Evolutionary conservation across 2,113 vertebrate species (phyloP).

Genomic region (Erythrocercus mccallii): DNA sequence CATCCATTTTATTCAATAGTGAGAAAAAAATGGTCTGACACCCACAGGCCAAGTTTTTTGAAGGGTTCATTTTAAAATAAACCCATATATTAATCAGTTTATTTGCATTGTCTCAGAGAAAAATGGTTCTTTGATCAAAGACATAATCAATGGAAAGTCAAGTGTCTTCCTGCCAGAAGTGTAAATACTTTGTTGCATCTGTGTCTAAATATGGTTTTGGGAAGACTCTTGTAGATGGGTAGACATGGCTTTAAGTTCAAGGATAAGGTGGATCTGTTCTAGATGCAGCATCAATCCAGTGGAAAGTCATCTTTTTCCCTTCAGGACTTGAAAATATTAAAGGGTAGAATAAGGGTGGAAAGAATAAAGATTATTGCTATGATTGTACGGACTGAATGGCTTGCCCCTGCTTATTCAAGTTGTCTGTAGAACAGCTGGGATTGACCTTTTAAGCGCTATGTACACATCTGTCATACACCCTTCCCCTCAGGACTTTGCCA

Average conservation of each 20-base stretch:
- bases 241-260: not conserved
- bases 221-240: not conserved
- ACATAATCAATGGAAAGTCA: not conserved
- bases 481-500: not conserved
- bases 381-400: fast-evolving
- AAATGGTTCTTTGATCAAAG: not conserved
- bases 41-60: not conserved
- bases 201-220: not conserved
- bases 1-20: not conserved
- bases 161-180: not conserved
- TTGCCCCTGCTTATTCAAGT: not conserved
- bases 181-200: not conserved
- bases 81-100: not conserved
- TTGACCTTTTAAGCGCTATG: not conserved
- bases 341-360: not conserved
- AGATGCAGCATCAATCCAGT: not conserved
- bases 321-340: not conserved
- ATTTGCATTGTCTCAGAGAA: not conserved
- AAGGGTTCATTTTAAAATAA: constrained; percentile 7
- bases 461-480: not conserved
- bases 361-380: not conserved
- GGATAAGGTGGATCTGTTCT: not conserved
- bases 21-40: not conserved
- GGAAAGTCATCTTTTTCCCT: not conserved
- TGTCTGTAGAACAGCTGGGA: not conserved